Evolutionary conservation across 2,888 invertebrate species (phyloP).

Genomic region (Cosmia pyralina): DNA sequence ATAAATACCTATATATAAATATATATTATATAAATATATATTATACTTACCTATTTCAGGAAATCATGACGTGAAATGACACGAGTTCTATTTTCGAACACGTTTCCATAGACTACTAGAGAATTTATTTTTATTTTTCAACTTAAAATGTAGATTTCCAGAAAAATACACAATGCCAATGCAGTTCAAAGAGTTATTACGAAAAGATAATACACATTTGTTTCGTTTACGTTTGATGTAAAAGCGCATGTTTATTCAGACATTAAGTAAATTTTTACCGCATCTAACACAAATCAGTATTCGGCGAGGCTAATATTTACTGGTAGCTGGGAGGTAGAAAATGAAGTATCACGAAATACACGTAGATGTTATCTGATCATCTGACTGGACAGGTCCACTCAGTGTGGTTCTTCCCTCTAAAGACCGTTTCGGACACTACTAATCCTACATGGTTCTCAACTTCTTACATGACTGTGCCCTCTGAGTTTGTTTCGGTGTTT

Average conservation of each 20-base stretch:
- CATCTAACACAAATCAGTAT: slow-evolving; percentile 5
- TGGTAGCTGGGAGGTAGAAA: too few relatives aligned
- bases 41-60: too few relatives aligned
- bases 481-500: too few relatives aligned
- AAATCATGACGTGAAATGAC: too few relatives aligned
- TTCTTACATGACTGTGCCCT: too few relatives aligned
- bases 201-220: slow-evolving; percentile 7
- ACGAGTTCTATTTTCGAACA: slow-evolving; percentile 22
- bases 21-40: too few relatives aligned
- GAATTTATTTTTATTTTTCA: not conserved
- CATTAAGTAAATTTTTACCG: slow-evolving; percentile 29
- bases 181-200: slow-evolving; percentile 21
- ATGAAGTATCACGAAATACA: not conserved
- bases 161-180: slow-evolving; percentile 10
- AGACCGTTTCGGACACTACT: too few relatives aligned
- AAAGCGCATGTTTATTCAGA: slow-evolving; percentile 10
- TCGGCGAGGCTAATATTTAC: slow-evolving; percentile 6
- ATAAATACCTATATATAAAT: too few relatives aligned
- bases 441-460: too few relatives aligned
- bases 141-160: not conserved
- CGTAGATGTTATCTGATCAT: not conserved
- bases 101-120: not conserved
- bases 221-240: slow-evolving; percentile 11
- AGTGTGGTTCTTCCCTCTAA: too few relatives aligned
- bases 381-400: too few relatives aligned